Base-by-base conservation (phyloP, 2,113 vertebrate species). In the Lathamus discolor region DNA sequence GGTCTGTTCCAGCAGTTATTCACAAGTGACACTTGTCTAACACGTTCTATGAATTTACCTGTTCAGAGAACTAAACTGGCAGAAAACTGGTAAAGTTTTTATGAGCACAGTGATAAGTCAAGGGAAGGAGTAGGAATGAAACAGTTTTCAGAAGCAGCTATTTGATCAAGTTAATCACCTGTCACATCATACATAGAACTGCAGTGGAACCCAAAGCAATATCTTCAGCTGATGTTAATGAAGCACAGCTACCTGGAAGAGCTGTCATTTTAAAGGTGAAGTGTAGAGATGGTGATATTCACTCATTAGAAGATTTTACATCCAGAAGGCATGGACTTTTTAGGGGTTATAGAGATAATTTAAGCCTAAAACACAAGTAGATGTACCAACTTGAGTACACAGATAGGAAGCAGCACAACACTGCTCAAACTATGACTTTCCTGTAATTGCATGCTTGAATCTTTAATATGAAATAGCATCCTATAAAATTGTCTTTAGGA, bases 361-460 rank as follows among this genome's bases (percentile, higher is more conserved):
- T 93, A 91, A 91, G 86, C 86, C 28, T 66, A 70, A 63, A 17
- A 72, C 72, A 86, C 67, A 88, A 75, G 55, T 69, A 94, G 90
- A 75, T 92, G 85, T 86, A 82, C 7, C 7, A 83, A 37, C 13
- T 52, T 54, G 44, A 48, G 54, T 69, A 70, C 51, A 79, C 59
- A 90, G 20, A 37, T 25, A 31, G 37, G 31, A 94, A 85, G 41
- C 76, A 79, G 44, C 69, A 95, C 37, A 79, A 88, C 55, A 83
- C 52, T 95, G 39, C 59, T 92, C 95, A 79, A 86, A 82, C 74
- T 66, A 29, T 43, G 89, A 93, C 77, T 96, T 96, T 68, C 83
- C 54, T 89, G 43, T 89, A 81, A 92, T 78, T 79, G 31, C 11
- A 19, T 93, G 35, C 62, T 93, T 96, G 92, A 57, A 90, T 51